These are phyloP conservation scores for Eilema depressum DNA, from an alignment of 2,888 invertebrate genomes.

Conservation along the genomic window DNA sequence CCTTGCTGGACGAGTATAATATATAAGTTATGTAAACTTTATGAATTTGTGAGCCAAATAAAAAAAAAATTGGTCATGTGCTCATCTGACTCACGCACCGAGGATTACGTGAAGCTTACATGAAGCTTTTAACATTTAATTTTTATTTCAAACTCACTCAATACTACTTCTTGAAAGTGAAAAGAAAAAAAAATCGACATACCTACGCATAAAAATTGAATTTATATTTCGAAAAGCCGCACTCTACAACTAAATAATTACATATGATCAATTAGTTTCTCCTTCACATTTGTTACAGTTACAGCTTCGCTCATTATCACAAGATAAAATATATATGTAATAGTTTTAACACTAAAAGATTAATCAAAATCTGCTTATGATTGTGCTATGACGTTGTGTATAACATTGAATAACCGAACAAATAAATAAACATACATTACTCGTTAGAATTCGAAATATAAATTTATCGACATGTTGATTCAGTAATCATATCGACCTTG, in stretches of 20 bases:
- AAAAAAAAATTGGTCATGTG: slow-evolving; percentile 7
- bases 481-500: too few relatives aligned
- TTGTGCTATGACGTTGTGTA: not conserved
- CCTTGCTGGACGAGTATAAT: not conserved
- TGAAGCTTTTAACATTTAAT: not conserved
- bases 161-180: not conserved
- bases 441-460: not conserved
- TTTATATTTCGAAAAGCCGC: not conserved
- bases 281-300: not conserved
- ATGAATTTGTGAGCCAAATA: not conserved
- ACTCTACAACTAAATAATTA: not conserved
- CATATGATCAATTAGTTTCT: not conserved
- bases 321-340: not conserved
- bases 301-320: not conserved
- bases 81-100: not conserved
- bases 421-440: not conserved
- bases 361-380: not conserved
- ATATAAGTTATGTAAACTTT: not conserved
- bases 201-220: not conserved
- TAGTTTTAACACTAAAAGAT: not conserved
- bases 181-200: too few relatives aligned
- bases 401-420: not conserved
- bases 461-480: too few relatives aligned
- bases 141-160: not conserved
- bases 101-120: not conserved